These are phyloP conservation scores for Melanostigma gelatinosum DNA, from an alignment of 2,113 vertebrate species.

Conservation along the genomic window DNA sequence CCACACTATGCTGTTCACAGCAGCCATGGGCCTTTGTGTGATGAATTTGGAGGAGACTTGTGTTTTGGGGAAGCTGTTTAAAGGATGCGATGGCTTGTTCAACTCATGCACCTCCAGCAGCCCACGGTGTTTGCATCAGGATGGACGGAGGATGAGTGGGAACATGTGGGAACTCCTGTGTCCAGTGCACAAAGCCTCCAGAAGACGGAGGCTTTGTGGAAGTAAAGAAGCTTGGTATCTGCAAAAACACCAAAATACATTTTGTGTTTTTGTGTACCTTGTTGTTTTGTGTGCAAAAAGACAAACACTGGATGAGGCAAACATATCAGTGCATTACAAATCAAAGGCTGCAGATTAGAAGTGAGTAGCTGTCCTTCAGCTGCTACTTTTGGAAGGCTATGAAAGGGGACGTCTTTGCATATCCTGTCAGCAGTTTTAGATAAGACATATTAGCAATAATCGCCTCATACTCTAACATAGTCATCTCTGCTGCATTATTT, in stretches of 20 bases:
- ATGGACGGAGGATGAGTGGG: neutral
- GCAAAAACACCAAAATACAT: neutral
- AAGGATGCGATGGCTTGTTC: neutral
- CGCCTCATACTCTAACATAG: conserved; percentile 9
- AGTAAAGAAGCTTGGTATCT: neutral
- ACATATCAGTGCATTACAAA: neutral
- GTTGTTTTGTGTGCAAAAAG: neutral
- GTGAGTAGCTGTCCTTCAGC: conserved; percentile 32
- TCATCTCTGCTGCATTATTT: conserved; percentile 2
- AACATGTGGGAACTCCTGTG: neutral
- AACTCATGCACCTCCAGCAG: neutral
- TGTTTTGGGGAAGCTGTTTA: neutral
- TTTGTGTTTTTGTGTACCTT: neutral
- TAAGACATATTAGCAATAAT: conserved; percentile 35
- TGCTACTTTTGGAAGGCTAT: conserved; percentile 8
- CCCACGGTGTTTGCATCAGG: neutral
- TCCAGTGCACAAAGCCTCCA: neutral
- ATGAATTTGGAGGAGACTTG: neutral
- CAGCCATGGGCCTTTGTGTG: neutral
- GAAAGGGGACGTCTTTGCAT: conserved; percentile 2
- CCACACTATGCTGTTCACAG: neutral
- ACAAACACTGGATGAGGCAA: neutral
- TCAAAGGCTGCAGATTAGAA: neutral
- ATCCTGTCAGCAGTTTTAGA: conserved; percentile 4
- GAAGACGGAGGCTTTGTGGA: neutral